Base-by-base conservation (phyloP, 2,888 invertebrate genomes). In the Mythimna albipuncta region DNA sequence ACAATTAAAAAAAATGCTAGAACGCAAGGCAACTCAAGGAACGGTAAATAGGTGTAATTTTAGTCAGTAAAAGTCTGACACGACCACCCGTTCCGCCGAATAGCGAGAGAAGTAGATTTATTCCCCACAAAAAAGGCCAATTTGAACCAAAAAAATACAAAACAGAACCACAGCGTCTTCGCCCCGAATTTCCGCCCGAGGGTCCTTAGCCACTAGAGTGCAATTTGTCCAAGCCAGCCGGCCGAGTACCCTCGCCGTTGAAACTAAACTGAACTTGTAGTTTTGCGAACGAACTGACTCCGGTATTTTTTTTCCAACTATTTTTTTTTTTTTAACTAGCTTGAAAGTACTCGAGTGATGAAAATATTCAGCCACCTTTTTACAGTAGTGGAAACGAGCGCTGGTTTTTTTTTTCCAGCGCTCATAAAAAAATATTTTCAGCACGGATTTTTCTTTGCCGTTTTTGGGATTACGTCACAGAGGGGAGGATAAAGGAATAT, bases 221-320 rank as follows among this genome's bases (percentile, higher is more conserved):
- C 93, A 94, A 94, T 94, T 94, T 92, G 93, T 93, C 93, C 92
- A 84, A 90, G 91, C 90, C 82, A 89, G 90, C 91, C 88, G 86
- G 88, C 83, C 84, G 85, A 94, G 93, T 85, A 87, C 90, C 85
- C 94, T 93, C 88, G 77, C 79, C 87, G 90, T 88, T 88, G 89
- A 91, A 90, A 92, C 92, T 92, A 92, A 93, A 92, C 93, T 92
- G 87, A 92, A 92, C 92, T 92, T 86, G 90, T 91, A 93, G 91
- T 91, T 91, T 88, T 87, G 89, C 88, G 87, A 90, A 89, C 87
- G 87, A 90, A 89, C 88, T 87, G 83, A 87, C 87, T 84, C 79
- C 76, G 80, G 81, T 88, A 89, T 89, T 88, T 90, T 89, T 32
- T 88, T 89, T 89, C 67, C 67, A 63, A 19, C 57, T 69, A 87